Evolutionary conservation across 2,113 vertebrate species (phyloP).

Genomic region (Struthidea cinerea): DNA sequence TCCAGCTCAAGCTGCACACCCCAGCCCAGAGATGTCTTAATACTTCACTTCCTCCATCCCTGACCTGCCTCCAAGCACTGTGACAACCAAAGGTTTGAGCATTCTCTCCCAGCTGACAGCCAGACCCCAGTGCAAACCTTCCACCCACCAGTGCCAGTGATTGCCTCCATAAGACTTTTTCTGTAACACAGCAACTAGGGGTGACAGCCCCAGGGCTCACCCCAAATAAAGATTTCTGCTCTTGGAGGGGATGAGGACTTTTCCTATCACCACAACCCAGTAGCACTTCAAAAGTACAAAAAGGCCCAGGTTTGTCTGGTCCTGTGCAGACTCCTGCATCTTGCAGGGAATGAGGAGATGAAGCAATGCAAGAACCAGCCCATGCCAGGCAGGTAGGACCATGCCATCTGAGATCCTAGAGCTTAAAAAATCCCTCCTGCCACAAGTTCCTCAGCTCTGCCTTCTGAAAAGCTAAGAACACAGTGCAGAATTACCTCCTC

Average conservation of each 20-base stretch:
- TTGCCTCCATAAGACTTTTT: neutral
- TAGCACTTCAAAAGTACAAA: neutral
- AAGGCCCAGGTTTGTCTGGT: neutral
- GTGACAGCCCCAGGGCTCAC: neutral
- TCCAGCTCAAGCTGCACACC: fast-evolving
- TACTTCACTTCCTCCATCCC: neutral
- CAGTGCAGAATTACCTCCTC: neutral
- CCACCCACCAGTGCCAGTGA: neutral
- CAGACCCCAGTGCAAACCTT: neutral
- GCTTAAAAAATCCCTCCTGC: neutral
- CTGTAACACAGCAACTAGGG: neutral
- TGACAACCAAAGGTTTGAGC: neutral
- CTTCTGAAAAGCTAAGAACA: neutral
- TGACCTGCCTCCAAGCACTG: neutral
- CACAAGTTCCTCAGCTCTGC: neutral
- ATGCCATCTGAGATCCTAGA: neutral
- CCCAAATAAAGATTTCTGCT: neutral
- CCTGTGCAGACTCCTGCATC: neutral
- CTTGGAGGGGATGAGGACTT: neutral
- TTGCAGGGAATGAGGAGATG: neutral
- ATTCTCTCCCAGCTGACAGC: neutral
- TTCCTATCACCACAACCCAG: neutral
- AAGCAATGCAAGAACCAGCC: neutral
- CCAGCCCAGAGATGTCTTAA: neutral
- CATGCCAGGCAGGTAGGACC: neutral